Percentiles rank a stretch among this genome's conserved stretches.
Evolutionary conservation across 2,888 invertebrate species (phyloP).

Genomic region (Pollenia griseotomentosa): DNA sequence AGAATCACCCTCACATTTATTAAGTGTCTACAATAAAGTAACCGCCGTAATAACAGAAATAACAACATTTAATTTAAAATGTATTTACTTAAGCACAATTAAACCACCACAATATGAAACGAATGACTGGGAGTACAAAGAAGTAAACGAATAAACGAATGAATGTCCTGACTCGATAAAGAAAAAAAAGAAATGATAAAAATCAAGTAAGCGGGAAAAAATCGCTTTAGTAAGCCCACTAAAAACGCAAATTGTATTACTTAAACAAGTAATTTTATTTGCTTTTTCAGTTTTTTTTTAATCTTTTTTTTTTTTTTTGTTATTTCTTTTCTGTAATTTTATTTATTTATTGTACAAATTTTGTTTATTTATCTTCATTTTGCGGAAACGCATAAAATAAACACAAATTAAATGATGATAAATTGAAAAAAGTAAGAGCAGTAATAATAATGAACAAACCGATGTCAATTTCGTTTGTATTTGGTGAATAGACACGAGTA

Average conservation of each 20-base stretch:
- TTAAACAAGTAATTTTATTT: constrained; percentile 64
- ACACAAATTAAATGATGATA: constrained; percentile 64
- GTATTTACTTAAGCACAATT: constrained; percentile 73
- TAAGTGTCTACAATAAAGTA: constrained; percentile 86
- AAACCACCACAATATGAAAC: constrained; percentile 66
- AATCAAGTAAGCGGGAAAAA: constrained; percentile 31
- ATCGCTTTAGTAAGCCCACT: constrained; percentile 47
- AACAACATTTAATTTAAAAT: constrained; percentile 74
- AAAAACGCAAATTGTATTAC: constrained; percentile 65
- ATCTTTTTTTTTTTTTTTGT: constrained; percentile 33
- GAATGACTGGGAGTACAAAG: constrained; percentile 45
- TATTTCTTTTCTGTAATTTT: constrained; percentile 38
- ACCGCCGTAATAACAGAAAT: constrained; percentile 90
- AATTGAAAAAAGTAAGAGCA: constrained; percentile 56
- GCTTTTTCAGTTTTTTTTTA: constrained; percentile 19
- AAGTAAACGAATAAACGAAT: constrained; percentile 38
- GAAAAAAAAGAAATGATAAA: constrained; percentile 12
- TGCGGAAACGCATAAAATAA: constrained; percentile 69
- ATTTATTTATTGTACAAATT: constrained; percentile 51
- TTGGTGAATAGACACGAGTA: constrained; percentile 6
- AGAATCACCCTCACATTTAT: constrained; percentile 87
- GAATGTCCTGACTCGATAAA: constrained; percentile 56
- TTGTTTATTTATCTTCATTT: constrained; percentile 64
- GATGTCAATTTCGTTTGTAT: neutral
- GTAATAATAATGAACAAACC: neutral